Conservation (phyloP, 2,113 vertebrate species). For the Engraulis encrasicolus region DNA sequence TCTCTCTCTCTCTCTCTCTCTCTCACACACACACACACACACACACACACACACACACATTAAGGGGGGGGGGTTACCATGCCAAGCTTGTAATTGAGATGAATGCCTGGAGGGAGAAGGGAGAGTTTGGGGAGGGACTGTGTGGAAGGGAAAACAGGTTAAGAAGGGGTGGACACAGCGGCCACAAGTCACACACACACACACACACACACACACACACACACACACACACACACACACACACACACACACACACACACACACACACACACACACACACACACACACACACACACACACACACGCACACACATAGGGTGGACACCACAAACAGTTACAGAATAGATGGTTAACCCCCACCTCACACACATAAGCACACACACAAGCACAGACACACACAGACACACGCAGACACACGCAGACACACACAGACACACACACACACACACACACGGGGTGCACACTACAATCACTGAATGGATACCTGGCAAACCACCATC, state of each 20-base stretch:
- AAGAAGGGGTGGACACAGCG: background rate
- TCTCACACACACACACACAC: background rate
- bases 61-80: too few relatives aligned
- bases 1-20: too few relatives aligned
- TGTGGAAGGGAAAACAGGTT: background rate
- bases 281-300: too few relatives aligned
- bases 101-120: background rate
- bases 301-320: too few relatives aligned
- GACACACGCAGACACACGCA: background rate
- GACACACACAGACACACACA: background rate
- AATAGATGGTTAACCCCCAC: too few relatives aligned
- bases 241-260: too few relatives aligned
- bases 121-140: background rate
- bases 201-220: too few relatives aligned
- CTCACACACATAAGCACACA: too few relatives aligned
- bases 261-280: too few relatives aligned
- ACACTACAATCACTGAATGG: conserved; percentile 1
- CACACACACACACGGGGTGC: background rate
- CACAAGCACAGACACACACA: background rate
- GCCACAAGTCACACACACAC: too few relatives aligned
- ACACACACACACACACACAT: conserved; percentile 3
- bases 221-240: too few relatives aligned
- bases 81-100: background rate
- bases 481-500: background rate
- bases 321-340: too few relatives aligned